A percentile compares a stretch with the other conserved stretches of the same genome.
phyloP scores from a whole-genome alignment of 2,113 vertebrate species.

The Podarcis cretensis region DNA sequence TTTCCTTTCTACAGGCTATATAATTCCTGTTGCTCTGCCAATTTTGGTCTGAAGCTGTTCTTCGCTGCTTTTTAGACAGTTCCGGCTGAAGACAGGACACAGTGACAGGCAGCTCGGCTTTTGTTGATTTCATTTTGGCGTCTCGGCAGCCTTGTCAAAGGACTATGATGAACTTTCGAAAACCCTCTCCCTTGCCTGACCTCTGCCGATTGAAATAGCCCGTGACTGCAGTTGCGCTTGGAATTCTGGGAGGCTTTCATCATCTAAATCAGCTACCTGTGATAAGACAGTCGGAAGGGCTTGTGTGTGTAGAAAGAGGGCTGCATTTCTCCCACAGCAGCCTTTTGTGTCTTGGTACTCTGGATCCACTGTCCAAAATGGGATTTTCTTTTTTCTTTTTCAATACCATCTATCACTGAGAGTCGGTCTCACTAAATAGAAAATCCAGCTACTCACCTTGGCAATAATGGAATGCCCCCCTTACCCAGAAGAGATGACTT shows the following conservation, averaged over 20 bases:
- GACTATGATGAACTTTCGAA: conserved; percentile 31
- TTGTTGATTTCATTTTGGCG: conserved; percentile 53
- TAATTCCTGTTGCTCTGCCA: no score
- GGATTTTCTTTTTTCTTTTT: not conserved
- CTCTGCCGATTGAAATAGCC: conserved; percentile 40
- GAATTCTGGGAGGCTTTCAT: conserved; percentile 45
- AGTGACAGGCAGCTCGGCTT: conserved; percentile 30
- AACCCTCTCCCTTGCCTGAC: conserved; percentile 33
- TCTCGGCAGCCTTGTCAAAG: conserved; percentile 49
- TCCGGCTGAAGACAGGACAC: not conserved
- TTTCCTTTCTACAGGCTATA: not conserved
- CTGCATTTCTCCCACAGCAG: not conserved
- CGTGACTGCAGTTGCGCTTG: conserved; percentile 42
- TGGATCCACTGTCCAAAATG: not conserved
- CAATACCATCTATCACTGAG: not conserved
- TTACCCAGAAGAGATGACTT: not conserved
- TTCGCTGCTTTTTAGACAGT: not conserved
- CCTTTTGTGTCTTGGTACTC: not conserved
- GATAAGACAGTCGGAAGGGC: conserved; percentile 8
- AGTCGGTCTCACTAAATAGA: not conserved
- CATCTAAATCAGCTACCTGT: conserved; percentile 38
- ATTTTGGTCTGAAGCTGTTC: not conserved
- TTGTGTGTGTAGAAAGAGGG: not conserved
- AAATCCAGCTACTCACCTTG: not conserved
- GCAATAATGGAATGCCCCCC: not conserved